Evolutionary conservation across 2,888 invertebrate genomes (phyloP).

Genomic region (Gerris lacustris): DNA sequence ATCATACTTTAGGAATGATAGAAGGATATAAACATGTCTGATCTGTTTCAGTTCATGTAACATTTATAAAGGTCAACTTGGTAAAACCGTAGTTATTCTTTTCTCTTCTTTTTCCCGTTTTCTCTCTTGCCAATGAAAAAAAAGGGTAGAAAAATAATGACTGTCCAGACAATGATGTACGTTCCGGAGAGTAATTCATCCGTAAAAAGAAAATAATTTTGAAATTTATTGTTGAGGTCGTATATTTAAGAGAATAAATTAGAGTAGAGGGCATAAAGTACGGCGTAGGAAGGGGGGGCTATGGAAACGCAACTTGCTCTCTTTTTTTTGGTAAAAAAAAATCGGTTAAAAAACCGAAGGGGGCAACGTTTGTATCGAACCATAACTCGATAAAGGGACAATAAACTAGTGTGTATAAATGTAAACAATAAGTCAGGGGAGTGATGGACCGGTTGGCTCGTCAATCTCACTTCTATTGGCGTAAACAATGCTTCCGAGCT

Average conservation of each 20-base stretch:
- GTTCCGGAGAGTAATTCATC: neutral
- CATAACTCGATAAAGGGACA: conserved; percentile 5
- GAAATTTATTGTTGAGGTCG: conserved; percentile 3
- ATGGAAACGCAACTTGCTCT: neutral
- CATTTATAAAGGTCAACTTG: neutral
- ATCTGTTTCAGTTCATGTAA: neutral
- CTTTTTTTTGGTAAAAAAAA: neutral
- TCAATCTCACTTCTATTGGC: neutral
- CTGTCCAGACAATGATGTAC: conserved; percentile 5
- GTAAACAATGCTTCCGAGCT: neutral
- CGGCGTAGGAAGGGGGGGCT: neutral
- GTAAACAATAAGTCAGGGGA: neutral
- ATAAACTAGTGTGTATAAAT: neutral
- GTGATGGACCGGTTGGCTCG: neutral
- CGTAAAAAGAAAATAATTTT: conserved; percentile 1
- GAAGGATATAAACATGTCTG: neutral
- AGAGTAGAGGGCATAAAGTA: neutral
- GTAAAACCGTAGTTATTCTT: neutral
- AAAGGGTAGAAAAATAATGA: neutral
- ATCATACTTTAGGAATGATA: too few relatives aligned
- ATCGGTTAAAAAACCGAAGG: neutral
- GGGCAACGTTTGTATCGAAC: neutral
- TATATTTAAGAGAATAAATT: conserved; percentile 5
- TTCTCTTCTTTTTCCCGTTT: neutral
- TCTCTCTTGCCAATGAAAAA: neutral